A percentile compares a stretch with the other conserved stretches of the same genome.
Conservation (phyloP, 2,797 vertebrate genomes). For the Mus spretus region DNA sequence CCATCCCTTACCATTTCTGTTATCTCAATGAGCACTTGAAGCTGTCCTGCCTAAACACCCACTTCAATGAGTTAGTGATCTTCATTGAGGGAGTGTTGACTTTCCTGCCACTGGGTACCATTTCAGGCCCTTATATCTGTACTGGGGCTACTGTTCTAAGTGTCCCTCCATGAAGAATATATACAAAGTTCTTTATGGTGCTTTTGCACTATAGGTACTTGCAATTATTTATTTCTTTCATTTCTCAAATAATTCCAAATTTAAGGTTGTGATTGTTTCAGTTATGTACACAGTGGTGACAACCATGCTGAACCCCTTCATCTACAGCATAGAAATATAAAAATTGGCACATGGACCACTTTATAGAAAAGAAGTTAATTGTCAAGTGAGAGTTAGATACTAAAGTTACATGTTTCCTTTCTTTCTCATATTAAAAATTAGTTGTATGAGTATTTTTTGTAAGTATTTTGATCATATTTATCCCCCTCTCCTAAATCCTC, state of each 20-base stretch:
- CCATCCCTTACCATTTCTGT: not conserved
- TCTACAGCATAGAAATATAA: slow-evolving; percentile 17
- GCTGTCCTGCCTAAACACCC: not conserved
- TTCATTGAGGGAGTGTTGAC: not conserved
- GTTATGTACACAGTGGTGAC: not conserved
- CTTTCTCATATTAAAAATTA: not conserved
- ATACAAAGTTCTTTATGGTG: slow-evolving; percentile 24
- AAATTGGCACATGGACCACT: not conserved
- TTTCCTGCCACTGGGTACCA: not conserved
- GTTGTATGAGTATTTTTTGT: not conserved
- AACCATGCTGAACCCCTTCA: not conserved
- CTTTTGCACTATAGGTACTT: slow-evolving; percentile 17
- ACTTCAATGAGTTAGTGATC: slow-evolving; percentile 25
- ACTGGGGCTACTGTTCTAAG: not conserved
- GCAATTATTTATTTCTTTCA: slow-evolving; percentile 24
- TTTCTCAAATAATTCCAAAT: not conserved
- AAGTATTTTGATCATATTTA: not conserved
- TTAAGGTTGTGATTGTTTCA: not conserved
- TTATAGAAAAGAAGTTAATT: not conserved
- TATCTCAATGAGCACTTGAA: not conserved
- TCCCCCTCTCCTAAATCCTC: not conserved
- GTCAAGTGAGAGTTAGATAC: not conserved
- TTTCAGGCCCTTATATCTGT: not conserved
- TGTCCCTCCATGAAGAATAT: not conserved
- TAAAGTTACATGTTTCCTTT: not conserved